Base-by-base conservation (phyloP, 2,888 invertebrate species). In the Stratiomys singularior region DNA sequence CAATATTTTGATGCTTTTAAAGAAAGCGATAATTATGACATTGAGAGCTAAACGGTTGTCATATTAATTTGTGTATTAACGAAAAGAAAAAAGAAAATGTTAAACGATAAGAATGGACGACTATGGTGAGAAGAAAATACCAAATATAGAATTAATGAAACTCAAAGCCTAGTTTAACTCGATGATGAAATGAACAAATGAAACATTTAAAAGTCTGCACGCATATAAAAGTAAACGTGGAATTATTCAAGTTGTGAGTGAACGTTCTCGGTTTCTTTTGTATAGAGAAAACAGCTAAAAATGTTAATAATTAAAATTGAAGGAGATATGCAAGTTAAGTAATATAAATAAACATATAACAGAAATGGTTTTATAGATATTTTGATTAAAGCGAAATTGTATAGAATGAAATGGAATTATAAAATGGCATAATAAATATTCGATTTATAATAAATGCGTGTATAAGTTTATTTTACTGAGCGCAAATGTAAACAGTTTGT, bases 361-460 rank as follows among this genome's bases (percentile, higher is more conserved):
- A 56, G 37, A 74, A 74, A 60, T 47, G 58, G 23, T 74, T 74
- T 74, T 74, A 74, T 74, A 74, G 60, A 60, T 74, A 74, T 74
- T 74, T 74, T 74, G 69, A 72, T 56, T 52, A 72, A 72, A 47
- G 9, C 15, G 18, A 63, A 76, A 64, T 47, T 30, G 64, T 76
- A 76, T 44, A 47, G n/a, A 60, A 18, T 27, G 60, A 74, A 74
- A 60, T 58, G 47, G n/a, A 60, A 21, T 46, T 64, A 76, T 76
- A 47, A 74, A 58, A 21, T 46, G 27, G 30, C 56, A 60, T 58
- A 69, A 46, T 46, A 69, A 46, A 71, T 44, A 52, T 52, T 71
- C 21, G 37, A 71, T 71, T 71, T 71, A 71, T 71, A 71, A 52
- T 27, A 71, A 71, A 71, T n/a, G n/a, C n/a, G n/a, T n/a, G n/a